Evolutionary conservation across 1,140 invertebrate genomes (phyloP).

Genomic region (Mizuhopecten yessoensis): DNA sequence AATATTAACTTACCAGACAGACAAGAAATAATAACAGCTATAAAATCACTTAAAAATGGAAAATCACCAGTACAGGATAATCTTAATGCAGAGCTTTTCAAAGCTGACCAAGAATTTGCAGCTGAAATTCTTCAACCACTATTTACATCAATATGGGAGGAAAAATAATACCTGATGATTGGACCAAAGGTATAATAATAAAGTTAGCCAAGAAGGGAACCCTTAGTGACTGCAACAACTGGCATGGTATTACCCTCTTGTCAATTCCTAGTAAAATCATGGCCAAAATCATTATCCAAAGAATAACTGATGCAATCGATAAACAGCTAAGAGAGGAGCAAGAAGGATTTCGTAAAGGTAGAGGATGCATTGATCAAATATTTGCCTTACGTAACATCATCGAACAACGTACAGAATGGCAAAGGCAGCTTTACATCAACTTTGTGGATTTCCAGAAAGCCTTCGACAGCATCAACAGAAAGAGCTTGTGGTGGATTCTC

Average conservation of each 20-base stretch:
- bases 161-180: too few relatives aligned
- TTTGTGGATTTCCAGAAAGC: conserved; percentile 76
- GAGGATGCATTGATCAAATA: conserved; percentile 62
- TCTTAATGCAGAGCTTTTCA: conserved; percentile 52
- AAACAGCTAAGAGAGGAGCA: conserved; percentile 51
- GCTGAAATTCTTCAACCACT: too few relatives aligned
- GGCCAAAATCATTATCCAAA: conserved; percentile 57
- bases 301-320: conserved; percentile 51
- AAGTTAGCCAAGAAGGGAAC: too few relatives aligned
- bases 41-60: conserved; percentile 45
- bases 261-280: conserved; percentile 59
- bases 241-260: background rate
- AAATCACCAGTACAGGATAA: conserved; percentile 54
- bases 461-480: conserved; percentile 71
- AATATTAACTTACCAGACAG: conserved; percentile 40
- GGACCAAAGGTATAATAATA: too few relatives aligned
- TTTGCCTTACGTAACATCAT: conserved; percentile 58
- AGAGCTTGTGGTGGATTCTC: conserved; percentile 56
- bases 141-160: too few relatives aligned
- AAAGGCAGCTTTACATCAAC: conserved; percentile 59
- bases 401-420: conserved; percentile 69
- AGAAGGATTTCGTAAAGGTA: conserved; percentile 50
- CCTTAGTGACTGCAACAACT: too few relatives aligned
- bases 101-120: conserved; percentile 37
- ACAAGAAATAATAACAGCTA: conserved; percentile 49